phyloP scores from a whole-genome alignment of 2,113 vertebrate genomes.

The Genyomyrus donnyi region DNA sequence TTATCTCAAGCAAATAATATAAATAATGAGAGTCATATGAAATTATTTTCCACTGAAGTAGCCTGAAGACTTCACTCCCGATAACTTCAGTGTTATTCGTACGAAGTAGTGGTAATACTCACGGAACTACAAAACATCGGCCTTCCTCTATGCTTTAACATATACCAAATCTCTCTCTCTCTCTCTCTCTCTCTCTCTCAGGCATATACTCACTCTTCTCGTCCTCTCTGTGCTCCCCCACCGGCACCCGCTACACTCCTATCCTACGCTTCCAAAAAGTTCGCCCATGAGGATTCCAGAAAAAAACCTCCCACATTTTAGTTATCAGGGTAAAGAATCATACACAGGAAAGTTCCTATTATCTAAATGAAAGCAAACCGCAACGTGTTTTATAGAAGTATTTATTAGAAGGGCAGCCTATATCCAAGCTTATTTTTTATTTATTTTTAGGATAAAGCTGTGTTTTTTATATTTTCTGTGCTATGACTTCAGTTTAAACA shows the following conservation, averaged over 20 bases:
- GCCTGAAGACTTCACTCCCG: not conserved
- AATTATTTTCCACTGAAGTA: not conserved
- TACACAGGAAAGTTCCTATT: conserved; percentile 11
- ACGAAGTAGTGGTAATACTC: not conserved
- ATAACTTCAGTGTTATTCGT: not conserved
- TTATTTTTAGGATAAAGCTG: not conserved
- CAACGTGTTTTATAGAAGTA: not conserved
- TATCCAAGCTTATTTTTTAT: not conserved
- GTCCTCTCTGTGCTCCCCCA: not conserved
- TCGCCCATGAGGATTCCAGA: not conserved
- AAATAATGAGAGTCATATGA: not conserved
- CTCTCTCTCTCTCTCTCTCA: not conserved
- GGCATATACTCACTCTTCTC: not conserved
- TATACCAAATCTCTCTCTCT: not conserved
- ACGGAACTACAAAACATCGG: not conserved
- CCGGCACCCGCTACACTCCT: not conserved
- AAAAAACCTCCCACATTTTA: not conserved
- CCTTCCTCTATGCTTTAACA: not conserved
- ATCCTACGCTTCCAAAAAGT: not conserved
- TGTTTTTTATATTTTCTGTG: not conserved
- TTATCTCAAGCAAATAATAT: not conserved
- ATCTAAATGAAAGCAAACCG: not conserved
- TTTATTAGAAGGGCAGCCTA: not conserved
- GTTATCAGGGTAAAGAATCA: not conserved
- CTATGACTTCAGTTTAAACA: conserved; percentile 2